Evolutionary conservation across 2,797 vertebrate species (phyloP).

Genomic region (Gobionotothen gibberifrons): DNA sequence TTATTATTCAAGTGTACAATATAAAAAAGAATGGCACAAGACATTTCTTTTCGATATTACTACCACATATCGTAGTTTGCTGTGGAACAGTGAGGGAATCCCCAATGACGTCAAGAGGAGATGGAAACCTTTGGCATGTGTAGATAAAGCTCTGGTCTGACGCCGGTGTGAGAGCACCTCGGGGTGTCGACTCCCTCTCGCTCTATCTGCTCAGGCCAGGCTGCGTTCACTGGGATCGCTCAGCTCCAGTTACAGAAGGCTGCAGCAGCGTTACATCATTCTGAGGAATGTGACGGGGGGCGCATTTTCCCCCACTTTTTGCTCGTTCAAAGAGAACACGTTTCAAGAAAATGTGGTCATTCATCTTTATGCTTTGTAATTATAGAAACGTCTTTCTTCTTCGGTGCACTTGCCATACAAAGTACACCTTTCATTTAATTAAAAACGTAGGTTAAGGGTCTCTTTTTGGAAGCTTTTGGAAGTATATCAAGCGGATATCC

Average conservation of each 20-base stretch:
- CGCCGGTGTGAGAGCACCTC: slow-evolving; percentile 14
- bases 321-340: not conserved
- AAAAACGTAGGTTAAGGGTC: not conserved
- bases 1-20: not conserved
- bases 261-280: slow-evolving; percentile 26
- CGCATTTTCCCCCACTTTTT: slow-evolving; percentile 11
- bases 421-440: not conserved
- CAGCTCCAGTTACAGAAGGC: slow-evolving; percentile 6
- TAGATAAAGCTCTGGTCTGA: slow-evolving; percentile 58
- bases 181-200: slow-evolving; percentile 16
- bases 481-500: too few species aligned
- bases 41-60: not conserved
- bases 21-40: not conserved
- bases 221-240: not conserved
- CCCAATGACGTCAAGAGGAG: slow-evolving; percentile 62
- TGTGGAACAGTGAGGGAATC: slow-evolving; percentile 59
- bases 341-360: not conserved
- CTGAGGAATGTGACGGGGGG: slow-evolving; percentile 43
- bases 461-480: not conserved
- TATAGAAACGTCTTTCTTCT: not conserved
- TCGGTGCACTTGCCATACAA: not conserved
- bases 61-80: not conserved
- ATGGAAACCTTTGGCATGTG: slow-evolving; percentile 40
- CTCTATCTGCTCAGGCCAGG: slow-evolving; percentile 66
- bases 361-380: not conserved